Evolutionary conservation across 2,888 invertebrate species (phyloP).

Genomic region (Spisula solida): DNA sequence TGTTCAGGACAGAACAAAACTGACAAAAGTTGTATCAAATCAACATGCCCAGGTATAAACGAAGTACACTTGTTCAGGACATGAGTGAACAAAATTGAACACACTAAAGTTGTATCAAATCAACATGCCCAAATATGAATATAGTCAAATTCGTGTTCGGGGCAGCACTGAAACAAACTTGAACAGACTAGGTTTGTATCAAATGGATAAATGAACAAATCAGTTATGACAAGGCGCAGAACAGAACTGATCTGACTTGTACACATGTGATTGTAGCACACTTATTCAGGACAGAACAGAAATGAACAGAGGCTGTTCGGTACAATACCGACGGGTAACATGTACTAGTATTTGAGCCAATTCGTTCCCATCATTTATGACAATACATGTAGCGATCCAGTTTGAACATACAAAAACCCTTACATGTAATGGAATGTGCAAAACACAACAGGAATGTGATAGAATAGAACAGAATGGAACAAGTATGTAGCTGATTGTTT

Average conservation of each 20-base stretch:
- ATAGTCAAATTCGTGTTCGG: background rate
- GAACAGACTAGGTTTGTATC: too few species aligned
- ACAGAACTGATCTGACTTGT: background rate
- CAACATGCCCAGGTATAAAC: background rate
- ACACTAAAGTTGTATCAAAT: background rate
- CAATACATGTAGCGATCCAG: background rate
- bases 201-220: too few species aligned
- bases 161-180: too few species aligned
- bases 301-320: too few species aligned
- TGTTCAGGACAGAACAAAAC: too few species aligned
- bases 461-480: background rate
- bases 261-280: background rate
- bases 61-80: background rate
- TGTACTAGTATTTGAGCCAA: background rate
- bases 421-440: background rate
- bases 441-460: background rate
- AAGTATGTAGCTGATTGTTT: too few species aligned
- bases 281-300: too few species aligned
- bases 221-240: background rate
- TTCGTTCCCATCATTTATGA: background rate
- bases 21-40: background rate
- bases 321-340: too few species aligned
- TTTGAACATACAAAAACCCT: background rate
- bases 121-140: background rate
- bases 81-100: too few species aligned